phyloP scores from a whole-genome alignment of 2,113 vertebrate genomes.

The Gallinago media region DNA sequence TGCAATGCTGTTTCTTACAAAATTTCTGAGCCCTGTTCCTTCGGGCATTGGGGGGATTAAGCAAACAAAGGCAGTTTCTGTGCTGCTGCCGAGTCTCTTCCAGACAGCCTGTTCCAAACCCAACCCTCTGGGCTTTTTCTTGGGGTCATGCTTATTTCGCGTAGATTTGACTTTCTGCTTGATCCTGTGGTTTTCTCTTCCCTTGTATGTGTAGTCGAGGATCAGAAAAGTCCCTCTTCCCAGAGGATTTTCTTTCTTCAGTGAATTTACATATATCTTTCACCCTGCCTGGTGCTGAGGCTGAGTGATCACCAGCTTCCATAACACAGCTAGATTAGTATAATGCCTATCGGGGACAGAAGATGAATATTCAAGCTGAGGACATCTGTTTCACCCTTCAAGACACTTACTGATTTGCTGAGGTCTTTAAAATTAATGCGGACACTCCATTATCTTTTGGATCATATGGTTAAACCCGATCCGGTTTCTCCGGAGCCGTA shows the following conservation, averaged over 20 bases:
- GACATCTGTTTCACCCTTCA: not conserved
- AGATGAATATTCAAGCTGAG: not conserved
- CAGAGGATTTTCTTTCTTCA: not conserved
- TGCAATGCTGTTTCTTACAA: not conserved
- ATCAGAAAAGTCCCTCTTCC: not conserved
- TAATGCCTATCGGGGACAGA: not conserved
- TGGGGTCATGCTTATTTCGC: not conserved
- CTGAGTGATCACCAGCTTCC: not conserved
- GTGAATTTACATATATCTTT: not conserved
- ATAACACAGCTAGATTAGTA: not conserved
- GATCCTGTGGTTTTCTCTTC: not conserved
- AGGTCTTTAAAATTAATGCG: slow-evolving; percentile 19
- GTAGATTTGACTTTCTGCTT: not conserved
- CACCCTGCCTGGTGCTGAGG: not conserved
- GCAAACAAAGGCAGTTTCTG: not conserved
- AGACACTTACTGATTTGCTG: not conserved
- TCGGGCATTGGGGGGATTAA: not conserved
- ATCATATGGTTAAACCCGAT: not conserved
- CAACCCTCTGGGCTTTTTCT: not conserved
- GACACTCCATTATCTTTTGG: not conserved
- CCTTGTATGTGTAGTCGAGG: not conserved
- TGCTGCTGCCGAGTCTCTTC: not conserved
- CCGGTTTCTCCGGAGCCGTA: not conserved
- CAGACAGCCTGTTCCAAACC: not conserved
- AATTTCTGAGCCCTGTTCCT: not conserved